A percentile compares a stretch with the other conserved stretches of the same genome.
Conservation (phyloP, 2,888 invertebrate species). For the Monochamus alternatus region DNA sequence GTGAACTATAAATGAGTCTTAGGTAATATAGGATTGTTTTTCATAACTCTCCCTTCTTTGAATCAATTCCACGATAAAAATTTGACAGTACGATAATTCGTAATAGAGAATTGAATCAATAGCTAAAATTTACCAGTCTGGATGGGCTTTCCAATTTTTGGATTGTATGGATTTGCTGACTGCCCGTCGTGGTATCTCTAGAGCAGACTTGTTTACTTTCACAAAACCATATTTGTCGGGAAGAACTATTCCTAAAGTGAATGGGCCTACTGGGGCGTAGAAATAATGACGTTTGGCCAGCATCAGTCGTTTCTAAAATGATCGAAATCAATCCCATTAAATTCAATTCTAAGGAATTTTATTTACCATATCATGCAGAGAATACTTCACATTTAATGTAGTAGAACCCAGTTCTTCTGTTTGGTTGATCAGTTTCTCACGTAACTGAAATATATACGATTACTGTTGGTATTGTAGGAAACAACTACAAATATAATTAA, state of each 20-base stretch:
- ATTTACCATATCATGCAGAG: slow-evolving; percentile 88
- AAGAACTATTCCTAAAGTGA: slow-evolving; percentile 89
- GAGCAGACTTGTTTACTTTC: slow-evolving; percentile 75
- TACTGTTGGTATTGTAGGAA: too few species aligned
- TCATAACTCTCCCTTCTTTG: too few species aligned
- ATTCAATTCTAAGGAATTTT: not conserved
- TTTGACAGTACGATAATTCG: too few species aligned
- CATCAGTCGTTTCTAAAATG: slow-evolving; percentile 85
- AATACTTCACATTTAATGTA: slow-evolving; percentile 85
- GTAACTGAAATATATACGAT: slow-evolving; percentile 56
- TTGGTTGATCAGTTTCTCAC: slow-evolving; percentile 70
- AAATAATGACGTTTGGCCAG: slow-evolving; percentile 86
- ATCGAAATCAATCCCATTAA: not conserved
- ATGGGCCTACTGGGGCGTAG: slow-evolving; percentile 87
- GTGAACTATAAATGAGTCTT: too few species aligned
- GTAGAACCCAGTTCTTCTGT: slow-evolving; percentile 72
- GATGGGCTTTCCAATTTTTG: slow-evolving; percentile 87
- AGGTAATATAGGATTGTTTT: too few species aligned
- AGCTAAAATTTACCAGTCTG: slow-evolving; percentile 80
- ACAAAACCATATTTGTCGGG: slow-evolving; percentile 85
- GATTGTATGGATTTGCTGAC: slow-evolving; percentile 33
- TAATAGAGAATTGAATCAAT: slow-evolving; percentile 1
- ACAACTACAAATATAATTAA: too few species aligned
- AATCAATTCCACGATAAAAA: too few species aligned
- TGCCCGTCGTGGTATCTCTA: slow-evolving; percentile 35